Evolutionary conservation across 2,113 vertebrate genomes (phyloP).

Genomic region (Myodes glareolus): DNA sequence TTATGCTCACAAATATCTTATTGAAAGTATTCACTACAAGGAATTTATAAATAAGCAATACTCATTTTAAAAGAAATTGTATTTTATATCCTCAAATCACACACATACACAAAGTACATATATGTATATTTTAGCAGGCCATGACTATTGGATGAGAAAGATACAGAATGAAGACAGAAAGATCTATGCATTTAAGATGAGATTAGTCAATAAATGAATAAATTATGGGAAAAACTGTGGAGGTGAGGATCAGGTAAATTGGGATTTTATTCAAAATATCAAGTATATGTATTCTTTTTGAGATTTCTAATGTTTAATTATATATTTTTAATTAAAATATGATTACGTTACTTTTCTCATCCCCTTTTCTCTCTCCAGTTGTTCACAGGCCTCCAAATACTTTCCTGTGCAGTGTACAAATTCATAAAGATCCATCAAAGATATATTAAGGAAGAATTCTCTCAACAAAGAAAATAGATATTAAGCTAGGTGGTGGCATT

Average conservation of each 20-base stretch:
- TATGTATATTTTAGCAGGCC: neutral
- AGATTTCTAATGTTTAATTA: neutral
- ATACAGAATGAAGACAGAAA: neutral
- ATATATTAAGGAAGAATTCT: neutral
- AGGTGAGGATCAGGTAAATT: neutral
- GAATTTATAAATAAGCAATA: neutral
- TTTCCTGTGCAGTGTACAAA: neutral
- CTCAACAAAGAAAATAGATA: neutral
- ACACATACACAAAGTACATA: neutral
- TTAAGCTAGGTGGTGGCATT: too few relatives aligned
- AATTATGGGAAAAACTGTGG: neutral
- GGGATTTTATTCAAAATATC: neutral
- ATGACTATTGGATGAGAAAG: neutral
- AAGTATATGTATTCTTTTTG: neutral
- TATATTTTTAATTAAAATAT: neutral
- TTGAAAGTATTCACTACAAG: neutral
- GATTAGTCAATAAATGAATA: neutral
- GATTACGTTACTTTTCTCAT: neutral
- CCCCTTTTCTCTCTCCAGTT: neutral
- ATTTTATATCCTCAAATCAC: too few relatives aligned
- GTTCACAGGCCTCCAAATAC: neutral
- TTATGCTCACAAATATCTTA: neutral
- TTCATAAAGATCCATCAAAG: neutral
- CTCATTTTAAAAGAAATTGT: neutral
- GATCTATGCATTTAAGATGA: neutral